phyloP scores from a whole-genome alignment of 2,888 invertebrate species.

The Sericinus montela region DNA sequence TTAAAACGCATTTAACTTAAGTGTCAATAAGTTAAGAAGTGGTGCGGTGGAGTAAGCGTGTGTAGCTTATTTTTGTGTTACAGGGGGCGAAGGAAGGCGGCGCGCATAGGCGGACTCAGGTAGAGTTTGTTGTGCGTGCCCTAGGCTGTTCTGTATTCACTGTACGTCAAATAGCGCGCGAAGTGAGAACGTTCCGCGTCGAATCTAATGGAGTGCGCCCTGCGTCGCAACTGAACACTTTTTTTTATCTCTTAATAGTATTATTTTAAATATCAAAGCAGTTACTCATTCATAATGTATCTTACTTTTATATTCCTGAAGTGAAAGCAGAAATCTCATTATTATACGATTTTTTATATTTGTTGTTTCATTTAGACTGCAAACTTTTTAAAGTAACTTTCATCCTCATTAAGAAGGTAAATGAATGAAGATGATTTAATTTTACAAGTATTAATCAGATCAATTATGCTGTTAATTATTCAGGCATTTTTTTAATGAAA shows the following conservation, averaged over 20 bases:
- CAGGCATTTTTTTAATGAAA: too few relatives aligned
- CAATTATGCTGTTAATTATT: too few relatives aligned
- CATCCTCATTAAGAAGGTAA: conserved; percentile 22
- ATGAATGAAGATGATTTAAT: conserved; percentile 32
- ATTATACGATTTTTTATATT: too few relatives aligned
- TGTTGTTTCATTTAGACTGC: too few relatives aligned
- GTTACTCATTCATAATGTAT: too few relatives aligned
- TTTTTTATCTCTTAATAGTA: too few relatives aligned
- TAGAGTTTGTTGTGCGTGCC: conserved; percentile 79
- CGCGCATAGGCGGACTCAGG: conserved; percentile 73
- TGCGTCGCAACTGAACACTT: conserved; percentile 4
- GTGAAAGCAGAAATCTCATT: too few relatives aligned
- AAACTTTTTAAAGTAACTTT: conserved; percentile 13
- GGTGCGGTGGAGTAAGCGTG: conserved; percentile 57
- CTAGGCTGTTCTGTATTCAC: conserved; percentile 79
- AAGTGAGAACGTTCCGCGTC: conserved; percentile 67
- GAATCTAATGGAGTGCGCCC: conserved; percentile 44
- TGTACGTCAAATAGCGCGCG: conserved; percentile 74
- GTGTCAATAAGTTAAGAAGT: conserved; percentile 27
- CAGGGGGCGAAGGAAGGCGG: conserved; percentile 72
- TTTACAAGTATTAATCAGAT: conserved; percentile 34
- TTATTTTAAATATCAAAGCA: too few relatives aligned
- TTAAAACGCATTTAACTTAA: neutral
- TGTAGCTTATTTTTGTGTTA: conserved; percentile 77
- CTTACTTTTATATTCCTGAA: too few relatives aligned